Percentiles rank a stretch among this genome's conserved stretches.
These are phyloP conservation scores for Perognathus longimembris DNA, from an alignment of 2,113 vertebrate genomes.

Conservation along the genomic window DNA sequence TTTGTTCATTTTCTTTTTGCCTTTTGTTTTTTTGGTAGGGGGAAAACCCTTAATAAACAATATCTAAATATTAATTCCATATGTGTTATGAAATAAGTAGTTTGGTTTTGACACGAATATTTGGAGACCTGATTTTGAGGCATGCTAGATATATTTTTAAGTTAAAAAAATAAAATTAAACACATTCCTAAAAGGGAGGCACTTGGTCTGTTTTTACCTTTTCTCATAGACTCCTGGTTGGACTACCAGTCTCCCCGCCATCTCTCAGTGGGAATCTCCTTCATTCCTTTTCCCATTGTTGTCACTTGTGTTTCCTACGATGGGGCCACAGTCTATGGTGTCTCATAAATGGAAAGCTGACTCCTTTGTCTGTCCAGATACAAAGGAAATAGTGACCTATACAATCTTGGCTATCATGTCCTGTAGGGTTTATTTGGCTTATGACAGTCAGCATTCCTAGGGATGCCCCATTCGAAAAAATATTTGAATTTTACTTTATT, in stretches of 20 bases:
- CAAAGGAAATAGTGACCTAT: constrained; percentile 36
- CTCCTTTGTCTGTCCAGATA: neutral
- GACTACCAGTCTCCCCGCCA: constrained; percentile 15
- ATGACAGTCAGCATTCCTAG: constrained; percentile 5
- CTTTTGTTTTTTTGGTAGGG: constrained; percentile 56
- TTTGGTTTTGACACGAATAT: constrained; percentile 71
- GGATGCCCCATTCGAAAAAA: constrained; percentile 32
- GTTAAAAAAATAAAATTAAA: constrained; percentile 46
- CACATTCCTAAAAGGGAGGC: constrained; percentile 27
- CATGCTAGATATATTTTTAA: constrained; percentile 67
- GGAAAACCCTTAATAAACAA: constrained; percentile 65
- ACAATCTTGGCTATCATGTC: constrained; percentile 23
- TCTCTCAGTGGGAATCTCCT: constrained; percentile 24
- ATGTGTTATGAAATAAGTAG: constrained; percentile 72
- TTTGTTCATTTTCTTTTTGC: neutral
- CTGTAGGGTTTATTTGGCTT: constrained; percentile 59
- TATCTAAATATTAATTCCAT: constrained; percentile 75
- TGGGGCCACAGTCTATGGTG: neutral
- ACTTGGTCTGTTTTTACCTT: constrained; percentile 34
- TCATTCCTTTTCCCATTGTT: constrained; percentile 35
- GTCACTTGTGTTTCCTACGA: constrained; percentile 14
- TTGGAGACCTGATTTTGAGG: constrained; percentile 47
- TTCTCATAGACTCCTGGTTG: constrained; percentile 46
- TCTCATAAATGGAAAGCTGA: neutral
- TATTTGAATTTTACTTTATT: constrained; percentile 52